Percentiles rank a stretch among this genome's conserved stretches.
These are phyloP conservation scores for Tenualosa thibaudeaui DNA, from an alignment of 2,797 vertebrate species.

Conservation along the genomic window DNA sequence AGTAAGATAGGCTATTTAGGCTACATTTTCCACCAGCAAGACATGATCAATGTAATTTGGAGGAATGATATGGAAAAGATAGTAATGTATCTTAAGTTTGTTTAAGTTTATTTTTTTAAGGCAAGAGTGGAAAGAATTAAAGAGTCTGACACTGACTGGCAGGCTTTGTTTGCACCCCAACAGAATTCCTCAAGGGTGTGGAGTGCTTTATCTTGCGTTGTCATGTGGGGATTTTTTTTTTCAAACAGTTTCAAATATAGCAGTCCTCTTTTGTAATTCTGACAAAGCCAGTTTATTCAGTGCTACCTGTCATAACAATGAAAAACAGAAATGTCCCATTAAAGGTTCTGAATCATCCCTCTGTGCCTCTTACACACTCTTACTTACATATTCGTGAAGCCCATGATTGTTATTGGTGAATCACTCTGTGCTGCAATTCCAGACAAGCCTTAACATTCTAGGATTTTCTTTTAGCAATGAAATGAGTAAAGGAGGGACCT, in stretches of 20 bases:
- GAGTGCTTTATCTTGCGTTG: constrained; percentile 18
- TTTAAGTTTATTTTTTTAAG: neutral
- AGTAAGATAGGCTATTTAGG: neutral
- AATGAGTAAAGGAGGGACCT: neutral
- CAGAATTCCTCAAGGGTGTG: constrained; percentile 44
- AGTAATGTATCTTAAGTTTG: neutral
- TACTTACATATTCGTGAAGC: neutral
- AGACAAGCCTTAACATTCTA: neutral
- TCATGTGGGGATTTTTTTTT: constrained; percentile 32
- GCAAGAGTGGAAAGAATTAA: neutral
- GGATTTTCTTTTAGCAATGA: neutral
- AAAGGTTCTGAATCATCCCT: constrained; percentile 20
- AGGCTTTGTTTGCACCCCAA: constrained; percentile 19
- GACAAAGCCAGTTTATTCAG: constrained; percentile 43
- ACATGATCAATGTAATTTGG: neutral
- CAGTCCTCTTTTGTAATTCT: constrained; percentile 49
- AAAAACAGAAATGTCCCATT: constrained; percentile 6
- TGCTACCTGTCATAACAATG: constrained; percentile 15
- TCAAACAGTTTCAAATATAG: constrained; percentile 34
- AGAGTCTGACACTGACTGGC: neutral
- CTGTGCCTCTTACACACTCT: neutral
- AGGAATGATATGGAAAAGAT: neutral
- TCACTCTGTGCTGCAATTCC: neutral
- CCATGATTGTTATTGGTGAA: neutral
- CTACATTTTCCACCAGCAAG: neutral